Evolutionary conservation across 2,797 vertebrate species (phyloP).

Genomic region (Sebastes minor): DNA sequence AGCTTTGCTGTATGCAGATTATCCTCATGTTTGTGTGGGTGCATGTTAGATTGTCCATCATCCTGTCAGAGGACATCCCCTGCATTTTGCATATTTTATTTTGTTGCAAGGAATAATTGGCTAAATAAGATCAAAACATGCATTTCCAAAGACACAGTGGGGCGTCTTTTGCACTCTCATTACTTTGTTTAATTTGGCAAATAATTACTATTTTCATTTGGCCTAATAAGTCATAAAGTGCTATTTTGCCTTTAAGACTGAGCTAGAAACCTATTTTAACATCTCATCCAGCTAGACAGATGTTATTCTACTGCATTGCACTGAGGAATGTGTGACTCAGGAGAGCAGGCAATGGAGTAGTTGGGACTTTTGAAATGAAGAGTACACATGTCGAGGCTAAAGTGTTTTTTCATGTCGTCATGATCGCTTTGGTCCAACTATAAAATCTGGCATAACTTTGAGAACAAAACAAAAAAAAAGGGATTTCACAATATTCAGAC

Average conservation of each 20-base stretch:
- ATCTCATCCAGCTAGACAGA: neutral
- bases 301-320: neutral
- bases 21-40: neutral
- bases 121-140: constrained; percentile 9
- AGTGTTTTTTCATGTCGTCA: constrained; percentile 15
- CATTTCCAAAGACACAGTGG: neutral
- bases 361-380: neutral
- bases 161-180: constrained; percentile 9
- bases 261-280: constrained; percentile 15
- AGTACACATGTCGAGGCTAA: neutral
- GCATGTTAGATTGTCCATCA: neutral
- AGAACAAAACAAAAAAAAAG: constrained; percentile 8
- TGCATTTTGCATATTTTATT: constrained; percentile 6
- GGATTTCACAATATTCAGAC: constrained; percentile 10
- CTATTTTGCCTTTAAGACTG: constrained; percentile 9
- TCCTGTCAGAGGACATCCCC: neutral
- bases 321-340: neutral
- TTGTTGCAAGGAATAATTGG: neutral
- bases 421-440: constrained; percentile 16
- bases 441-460: constrained; percentile 4
- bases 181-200: constrained; percentile 28
- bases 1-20: neutral
- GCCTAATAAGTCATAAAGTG: constrained; percentile 20
- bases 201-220: constrained; percentile 33
- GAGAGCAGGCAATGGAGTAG: neutral